Conservation (phyloP, 2,888 invertebrate genomes). For the Caradrina clavipalpis region DNA sequence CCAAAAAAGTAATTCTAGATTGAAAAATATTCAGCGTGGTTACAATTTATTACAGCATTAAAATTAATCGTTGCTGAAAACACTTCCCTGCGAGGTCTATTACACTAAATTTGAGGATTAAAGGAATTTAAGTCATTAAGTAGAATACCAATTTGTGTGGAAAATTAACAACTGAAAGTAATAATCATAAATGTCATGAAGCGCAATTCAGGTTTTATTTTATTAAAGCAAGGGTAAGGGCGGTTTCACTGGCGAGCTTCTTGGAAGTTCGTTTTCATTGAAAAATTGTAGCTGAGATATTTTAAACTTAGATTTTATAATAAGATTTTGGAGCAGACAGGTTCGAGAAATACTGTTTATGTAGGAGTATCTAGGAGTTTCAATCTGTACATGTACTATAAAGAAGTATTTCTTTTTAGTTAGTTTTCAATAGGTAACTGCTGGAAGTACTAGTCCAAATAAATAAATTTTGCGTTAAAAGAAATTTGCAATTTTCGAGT, state of each 20-base stretch:
- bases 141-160: constrained; percentile 40
- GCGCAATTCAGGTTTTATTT: constrained; percentile 51
- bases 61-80: constrained; percentile 57
- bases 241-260: constrained; percentile 5
- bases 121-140: constrained; percentile 50
- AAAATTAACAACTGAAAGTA: constrained; percentile 57
- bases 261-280: constrained; percentile 16
- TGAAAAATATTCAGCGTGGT: constrained; percentile 35
- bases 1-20: constrained; percentile 28
- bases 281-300: constrained; percentile 10
- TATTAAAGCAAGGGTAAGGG: constrained; percentile 25
- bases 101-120: constrained; percentile 60
- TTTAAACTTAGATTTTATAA: not conserved
- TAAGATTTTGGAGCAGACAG: not conserved
- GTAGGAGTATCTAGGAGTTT: too few relatives aligned
- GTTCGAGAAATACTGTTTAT: not conserved
- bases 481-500: too few relatives aligned
- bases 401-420: too few relatives aligned
- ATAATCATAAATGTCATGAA: constrained; percentile 64
- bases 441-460: too few relatives aligned
- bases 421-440: too few relatives aligned
- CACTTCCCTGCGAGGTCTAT: constrained; percentile 50
- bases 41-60: constrained; percentile 54
- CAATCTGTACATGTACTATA: too few relatives aligned
- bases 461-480: too few relatives aligned